Conservation (phyloP, 1,140 invertebrate genomes). For the Diorhabda elongata region DNA sequence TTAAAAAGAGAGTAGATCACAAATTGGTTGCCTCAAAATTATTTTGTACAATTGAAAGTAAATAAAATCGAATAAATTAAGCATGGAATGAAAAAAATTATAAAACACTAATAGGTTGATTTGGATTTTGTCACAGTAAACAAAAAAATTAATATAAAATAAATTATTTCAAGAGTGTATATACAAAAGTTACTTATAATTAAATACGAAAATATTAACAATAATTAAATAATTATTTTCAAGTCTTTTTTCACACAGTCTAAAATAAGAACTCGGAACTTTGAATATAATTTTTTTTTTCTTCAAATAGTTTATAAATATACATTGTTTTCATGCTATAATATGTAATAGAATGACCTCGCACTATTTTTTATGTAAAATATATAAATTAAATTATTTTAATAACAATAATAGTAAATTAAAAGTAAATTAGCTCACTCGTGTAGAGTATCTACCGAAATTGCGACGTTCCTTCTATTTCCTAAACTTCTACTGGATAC, state of each 20-base stretch:
- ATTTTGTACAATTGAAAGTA: not conserved
- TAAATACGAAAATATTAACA: not conserved
- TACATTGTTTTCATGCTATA: not conserved
- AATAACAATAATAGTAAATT: not conserved
- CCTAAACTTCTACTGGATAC: constrained; percentile 42
- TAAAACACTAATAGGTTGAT: not conserved
- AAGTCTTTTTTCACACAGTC: not conserved
- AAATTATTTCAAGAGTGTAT: not conserved
- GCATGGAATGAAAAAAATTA: not conserved
- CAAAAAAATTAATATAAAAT: not conserved
- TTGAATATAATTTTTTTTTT: not conserved
- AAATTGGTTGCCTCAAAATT: not conserved
- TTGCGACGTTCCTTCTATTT: constrained; percentile 40
- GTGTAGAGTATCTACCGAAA: constrained; percentile 46
- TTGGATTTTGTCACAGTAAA: not conserved
- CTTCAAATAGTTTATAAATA: not conserved
- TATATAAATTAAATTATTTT: not conserved
- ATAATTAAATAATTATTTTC: not conserved
- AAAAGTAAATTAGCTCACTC: constrained; percentile 12
- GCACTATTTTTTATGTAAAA: not conserved
- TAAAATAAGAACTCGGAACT: constrained; percentile 1
- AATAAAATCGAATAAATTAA: not conserved
- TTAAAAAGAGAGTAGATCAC: too few relatives aligned
- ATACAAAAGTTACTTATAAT: not conserved
- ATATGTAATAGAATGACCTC: too few relatives aligned